Percentiles rank a stretch among this genome's conserved stretches.
phyloP scores from a whole-genome alignment of 2,797 vertebrate species.

The Rhinoraja longicauda region DNA sequence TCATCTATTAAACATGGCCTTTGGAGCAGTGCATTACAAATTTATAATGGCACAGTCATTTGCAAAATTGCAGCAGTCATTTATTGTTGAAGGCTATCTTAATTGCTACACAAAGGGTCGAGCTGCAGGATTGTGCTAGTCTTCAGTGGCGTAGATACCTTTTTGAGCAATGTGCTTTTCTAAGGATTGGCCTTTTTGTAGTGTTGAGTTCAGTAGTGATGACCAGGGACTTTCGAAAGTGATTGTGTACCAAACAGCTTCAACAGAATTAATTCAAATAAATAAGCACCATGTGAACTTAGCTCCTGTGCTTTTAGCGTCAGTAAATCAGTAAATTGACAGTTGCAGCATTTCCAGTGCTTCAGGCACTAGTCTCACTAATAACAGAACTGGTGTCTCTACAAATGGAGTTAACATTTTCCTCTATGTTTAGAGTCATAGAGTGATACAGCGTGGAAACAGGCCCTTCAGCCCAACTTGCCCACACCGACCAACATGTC shows the following conservation, averaged over 20 bases:
- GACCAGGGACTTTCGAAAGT: background rate
- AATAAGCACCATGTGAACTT: background rate
- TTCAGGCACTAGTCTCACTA: background rate
- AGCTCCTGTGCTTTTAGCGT: background rate
- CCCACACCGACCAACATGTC: too few species aligned
- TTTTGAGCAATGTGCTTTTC: background rate
- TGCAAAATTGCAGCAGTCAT: background rate
- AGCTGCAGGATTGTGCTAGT: background rate
- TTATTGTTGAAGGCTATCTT: background rate
- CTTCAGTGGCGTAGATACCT: background rate
- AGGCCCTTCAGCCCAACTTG: too few species aligned
- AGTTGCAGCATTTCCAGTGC: background rate
- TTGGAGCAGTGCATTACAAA: background rate
- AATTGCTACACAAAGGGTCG: background rate
- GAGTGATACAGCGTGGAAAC: too few species aligned
- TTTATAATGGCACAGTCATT: background rate
- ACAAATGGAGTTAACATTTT: background rate
- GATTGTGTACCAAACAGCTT: background rate
- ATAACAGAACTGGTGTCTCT: background rate
- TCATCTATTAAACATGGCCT: background rate
- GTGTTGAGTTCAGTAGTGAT: background rate
- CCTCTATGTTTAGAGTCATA: background rate
- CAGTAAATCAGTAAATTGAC: background rate
- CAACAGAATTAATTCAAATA: background rate
- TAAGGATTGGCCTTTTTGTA: background rate